Evolutionary conservation across 2,888 invertebrate species (phyloP).

Genomic region (Phoenoteleia sp.): DNA sequence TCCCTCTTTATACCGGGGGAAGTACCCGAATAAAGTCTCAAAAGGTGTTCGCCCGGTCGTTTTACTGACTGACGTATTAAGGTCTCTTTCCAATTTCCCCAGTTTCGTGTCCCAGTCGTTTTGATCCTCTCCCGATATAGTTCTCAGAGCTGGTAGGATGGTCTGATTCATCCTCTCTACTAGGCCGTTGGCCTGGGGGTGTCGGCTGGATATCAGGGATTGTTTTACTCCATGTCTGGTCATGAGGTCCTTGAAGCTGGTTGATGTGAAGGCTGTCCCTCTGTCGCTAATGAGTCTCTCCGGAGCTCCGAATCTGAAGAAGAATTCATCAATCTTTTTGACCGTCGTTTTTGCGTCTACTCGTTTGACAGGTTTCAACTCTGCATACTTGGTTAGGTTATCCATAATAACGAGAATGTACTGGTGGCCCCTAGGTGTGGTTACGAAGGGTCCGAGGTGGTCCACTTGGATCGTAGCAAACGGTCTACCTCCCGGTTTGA

Average conservation of each 20-base stretch:
- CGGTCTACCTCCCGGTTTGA: not conserved
- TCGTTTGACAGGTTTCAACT: not conserved
- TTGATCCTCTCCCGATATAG: not conserved
- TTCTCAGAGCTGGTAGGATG: constrained; percentile 13
- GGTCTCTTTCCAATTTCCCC: not conserved
- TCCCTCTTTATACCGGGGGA: constrained; percentile 30
- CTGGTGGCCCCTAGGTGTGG: not conserved
- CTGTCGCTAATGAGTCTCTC: constrained; percentile 15
- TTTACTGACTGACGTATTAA: not conserved
- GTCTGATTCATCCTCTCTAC: constrained; percentile 30
- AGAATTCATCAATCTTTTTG: constrained; percentile 9
- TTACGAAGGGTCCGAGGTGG: constrained; percentile 19
- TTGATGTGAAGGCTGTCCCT: constrained; percentile 1
- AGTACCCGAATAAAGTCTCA: constrained; percentile 28
- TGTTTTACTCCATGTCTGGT: constrained; percentile 8
- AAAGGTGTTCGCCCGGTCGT: not conserved
- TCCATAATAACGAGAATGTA: constrained; percentile 6
- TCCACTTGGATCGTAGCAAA: constrained; percentile 28
- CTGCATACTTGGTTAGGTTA: not conserved
- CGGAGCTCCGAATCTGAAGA: constrained; percentile 14
- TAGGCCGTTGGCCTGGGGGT: constrained; percentile 29
- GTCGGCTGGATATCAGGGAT: constrained; percentile 1
- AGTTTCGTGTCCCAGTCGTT: constrained; percentile 21
- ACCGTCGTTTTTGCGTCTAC: constrained; percentile 8
- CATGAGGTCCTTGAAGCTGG: not conserved